A percentile compares a stretch with the other conserved stretches of the same genome.
Conservation (phyloP, 30 jellyfish, hydroid and myxozoan species). For the Morbakka virulenta region DNA sequence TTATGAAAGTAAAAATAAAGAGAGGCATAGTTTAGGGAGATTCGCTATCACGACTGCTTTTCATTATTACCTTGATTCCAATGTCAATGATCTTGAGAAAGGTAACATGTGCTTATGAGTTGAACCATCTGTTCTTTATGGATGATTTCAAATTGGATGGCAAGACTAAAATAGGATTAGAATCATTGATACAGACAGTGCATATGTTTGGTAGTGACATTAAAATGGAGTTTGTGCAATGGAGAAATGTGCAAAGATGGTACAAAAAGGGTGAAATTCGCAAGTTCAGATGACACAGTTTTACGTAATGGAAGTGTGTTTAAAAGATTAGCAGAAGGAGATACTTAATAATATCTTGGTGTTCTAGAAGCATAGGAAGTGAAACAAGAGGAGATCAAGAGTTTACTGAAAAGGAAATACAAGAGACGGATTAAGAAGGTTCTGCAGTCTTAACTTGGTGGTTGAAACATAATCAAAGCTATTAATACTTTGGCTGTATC, state of each 20-base stretch:
- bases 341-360: too few relatives aligned
- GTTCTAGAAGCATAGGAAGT: too few relatives aligned
- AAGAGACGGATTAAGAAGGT: neutral
- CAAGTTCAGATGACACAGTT: neutral
- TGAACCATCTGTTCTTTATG: conserved; percentile 42
- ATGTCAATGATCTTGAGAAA: conserved; percentile 2
- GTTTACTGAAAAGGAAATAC: too few relatives aligned
- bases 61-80: conserved; percentile 27
- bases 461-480: neutral
- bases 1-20: conserved; percentile 4
- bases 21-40: conserved; percentile 53
- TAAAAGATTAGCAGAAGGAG: too few relatives aligned
- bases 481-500: neutral
- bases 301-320: too few relatives aligned
- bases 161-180: neutral
- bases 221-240: neutral
- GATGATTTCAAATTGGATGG: conserved; percentile 38
- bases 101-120: neutral
- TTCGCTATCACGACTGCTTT: conserved; percentile 29
- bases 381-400: neutral
- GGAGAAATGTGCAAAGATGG: neutral
- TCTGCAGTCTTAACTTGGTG: neutral
- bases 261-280: neutral
- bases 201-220: neutral
- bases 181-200: neutral